Evolutionary conservation across 2,797 vertebrate genomes (phyloP).

Genomic region (Heterohyrax brucei): DNA sequence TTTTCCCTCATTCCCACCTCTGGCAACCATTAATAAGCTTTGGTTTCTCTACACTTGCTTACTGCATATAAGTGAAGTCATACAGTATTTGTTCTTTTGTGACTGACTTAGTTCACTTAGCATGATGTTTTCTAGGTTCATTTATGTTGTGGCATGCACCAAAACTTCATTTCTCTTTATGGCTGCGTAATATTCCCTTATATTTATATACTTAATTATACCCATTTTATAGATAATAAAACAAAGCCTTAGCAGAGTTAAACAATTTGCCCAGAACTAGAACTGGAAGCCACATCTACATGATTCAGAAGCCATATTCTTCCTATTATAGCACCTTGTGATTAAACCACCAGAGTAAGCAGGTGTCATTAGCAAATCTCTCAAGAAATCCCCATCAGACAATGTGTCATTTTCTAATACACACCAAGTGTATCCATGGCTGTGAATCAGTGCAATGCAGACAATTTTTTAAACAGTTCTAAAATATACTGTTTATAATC

Average conservation of each 20-base stretch:
- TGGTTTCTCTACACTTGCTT: no score
- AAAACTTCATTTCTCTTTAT: no score
- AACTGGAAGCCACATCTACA: background rate
- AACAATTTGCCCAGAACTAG: background rate
- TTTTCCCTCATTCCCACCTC: no score
- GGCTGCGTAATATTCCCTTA: no score
- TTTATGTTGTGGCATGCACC: no score
- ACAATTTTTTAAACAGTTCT: background rate
- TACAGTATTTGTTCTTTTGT: no score
- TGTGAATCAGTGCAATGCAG: background rate
- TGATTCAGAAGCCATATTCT: background rate
- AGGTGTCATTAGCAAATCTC: background rate
- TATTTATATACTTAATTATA: no score
- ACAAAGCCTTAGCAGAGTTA: background rate
- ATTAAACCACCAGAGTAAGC: background rate
- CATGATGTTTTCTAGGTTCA: no score
- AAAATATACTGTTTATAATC: conserved; percentile 1
- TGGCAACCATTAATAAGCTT: no score
- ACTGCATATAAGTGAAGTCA: no score
- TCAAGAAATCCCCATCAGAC: background rate
- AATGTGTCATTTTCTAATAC: background rate
- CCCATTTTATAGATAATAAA: background rate
- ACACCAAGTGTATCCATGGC: background rate
- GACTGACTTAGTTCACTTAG: no score
- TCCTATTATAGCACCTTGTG: background rate